Evolutionary conservation across 2,888 invertebrate genomes (phyloP), one percentile per base, ranked within the genome.

Genomic region (Drosophila percnosoma): DNA sequence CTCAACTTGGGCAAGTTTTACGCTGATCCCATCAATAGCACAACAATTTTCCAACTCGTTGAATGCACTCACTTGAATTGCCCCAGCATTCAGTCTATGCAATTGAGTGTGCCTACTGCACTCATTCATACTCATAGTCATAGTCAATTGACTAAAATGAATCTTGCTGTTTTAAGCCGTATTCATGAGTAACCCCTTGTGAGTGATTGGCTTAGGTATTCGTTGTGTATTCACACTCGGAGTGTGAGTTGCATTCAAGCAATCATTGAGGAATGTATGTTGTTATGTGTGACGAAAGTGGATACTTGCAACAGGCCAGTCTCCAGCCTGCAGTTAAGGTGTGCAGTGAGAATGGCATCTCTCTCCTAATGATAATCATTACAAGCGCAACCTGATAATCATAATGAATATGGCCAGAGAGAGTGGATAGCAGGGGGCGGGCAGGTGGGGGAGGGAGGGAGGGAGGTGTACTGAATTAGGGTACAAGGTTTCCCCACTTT

Each of bases 321-420:
- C 21, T 33, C 33, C 33, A 33, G 45, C 27, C 24, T 24, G 42
- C 27, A 62, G 45, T 57, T 62, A 40, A 71, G 70, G 70, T 62
- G 61, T 57, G 69, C 69, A 34, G 27, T 79, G 86, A 84, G 83
- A 85, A 81, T 79, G 82, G 81, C 73, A 85, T 45, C 45, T 45
- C 24, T 45, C 45, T 75, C 66, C 79, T 73, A 86, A 86, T 86
- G 80, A 82, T 73, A 69, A 83, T 78, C 82, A 85, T 83, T 83
- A 76, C 75, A 57, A 13, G 53, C 45, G 29, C 45, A 78, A 71
- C 75, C 68, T 73, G 70, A 78, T 83, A 75, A 75, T 68, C 69
- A 70, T 68, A 52, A 38, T 40, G 27, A 24, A 42, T n/a, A 42
- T 62, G 54, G 38, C 8, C 40, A 24, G 2, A 21, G 11, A 42